Percentiles rank a stretch among this genome's conserved stretches.
phyloP scores from a whole-genome alignment of 2,888 invertebrate genomes.

The Ectemnius lituratus region DNA sequence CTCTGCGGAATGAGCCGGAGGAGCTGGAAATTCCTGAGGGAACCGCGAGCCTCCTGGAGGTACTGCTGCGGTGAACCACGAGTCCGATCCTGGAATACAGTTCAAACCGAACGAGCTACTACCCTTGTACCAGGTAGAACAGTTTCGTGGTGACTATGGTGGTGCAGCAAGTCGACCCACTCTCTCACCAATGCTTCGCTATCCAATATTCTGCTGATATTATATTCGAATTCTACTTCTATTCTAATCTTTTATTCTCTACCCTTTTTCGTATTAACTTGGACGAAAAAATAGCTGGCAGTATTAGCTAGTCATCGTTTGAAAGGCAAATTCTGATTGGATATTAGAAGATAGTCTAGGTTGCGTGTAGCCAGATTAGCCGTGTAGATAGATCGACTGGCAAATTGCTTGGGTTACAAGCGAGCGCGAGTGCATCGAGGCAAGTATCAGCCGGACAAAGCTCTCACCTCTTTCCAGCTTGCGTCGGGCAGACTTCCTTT shows the following conservation, averaged over 20 bases:
- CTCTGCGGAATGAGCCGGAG: slow-evolving; percentile 56
- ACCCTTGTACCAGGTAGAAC: slow-evolving; percentile 83
- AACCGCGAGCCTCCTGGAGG: slow-evolving; percentile 84
- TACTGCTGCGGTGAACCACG: slow-evolving; percentile 91
- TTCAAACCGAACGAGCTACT: slow-evolving; percentile 83
- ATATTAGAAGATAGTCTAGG: too few species aligned
- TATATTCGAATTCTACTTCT: slow-evolving; percentile 1
- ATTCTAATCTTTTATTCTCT: not conserved
- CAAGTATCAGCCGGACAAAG: slow-evolving; percentile 27
- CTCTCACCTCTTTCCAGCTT: slow-evolving; percentile 20
- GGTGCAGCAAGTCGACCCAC: slow-evolving; percentile 79
- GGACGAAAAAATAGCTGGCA: too few species aligned
- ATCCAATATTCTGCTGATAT: slow-evolving; percentile 11
- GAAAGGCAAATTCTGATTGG: too few species aligned
- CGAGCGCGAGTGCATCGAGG: slow-evolving; percentile 29
- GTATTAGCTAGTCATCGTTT: too few species aligned
- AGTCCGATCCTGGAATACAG: slow-evolving; percentile 81
- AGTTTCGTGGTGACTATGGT: slow-evolving; percentile 87
- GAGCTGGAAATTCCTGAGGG: slow-evolving; percentile 70
- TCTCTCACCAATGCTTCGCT: not conserved
- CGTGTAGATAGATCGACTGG: slow-evolving; percentile 9
- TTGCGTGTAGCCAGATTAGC: too few species aligned
- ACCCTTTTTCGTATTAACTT: not conserved
- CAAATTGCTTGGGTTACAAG: slow-evolving; percentile 29
- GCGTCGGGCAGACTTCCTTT: slow-evolving; percentile 31